Evolutionary conservation across 1,140 invertebrate genomes (phyloP).

Genomic region (Lucilia sericata): DNA sequence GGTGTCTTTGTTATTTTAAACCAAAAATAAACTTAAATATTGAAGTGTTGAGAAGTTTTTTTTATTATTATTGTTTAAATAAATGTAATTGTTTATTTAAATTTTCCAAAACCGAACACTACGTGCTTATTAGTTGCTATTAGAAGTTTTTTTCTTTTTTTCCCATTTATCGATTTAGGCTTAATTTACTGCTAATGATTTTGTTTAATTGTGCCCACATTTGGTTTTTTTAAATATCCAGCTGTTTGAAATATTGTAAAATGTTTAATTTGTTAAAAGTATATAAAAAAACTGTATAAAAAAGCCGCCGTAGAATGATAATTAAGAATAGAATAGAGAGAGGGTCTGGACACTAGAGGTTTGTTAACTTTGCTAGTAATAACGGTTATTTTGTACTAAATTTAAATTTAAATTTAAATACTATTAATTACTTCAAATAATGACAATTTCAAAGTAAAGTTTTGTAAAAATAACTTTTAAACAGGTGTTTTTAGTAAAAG

Average conservation of each 20-base stretch:
- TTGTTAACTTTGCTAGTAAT: not conserved
- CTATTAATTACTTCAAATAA: not conserved
- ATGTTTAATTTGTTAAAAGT: not conserved
- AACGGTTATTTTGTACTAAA: not conserved
- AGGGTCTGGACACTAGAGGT: too few relatives aligned
- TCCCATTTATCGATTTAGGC: not conserved
- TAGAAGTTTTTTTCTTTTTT: not conserved
- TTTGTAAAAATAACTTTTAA: not conserved
- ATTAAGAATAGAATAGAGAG: too few relatives aligned
- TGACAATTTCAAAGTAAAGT: not conserved
- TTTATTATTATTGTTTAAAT: not conserved
- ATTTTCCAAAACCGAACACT: not conserved
- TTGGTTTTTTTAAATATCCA: not conserved
- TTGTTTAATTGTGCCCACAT: not conserved
- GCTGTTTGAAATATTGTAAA: not conserved
- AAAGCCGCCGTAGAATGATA: not conserved
- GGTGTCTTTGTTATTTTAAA: constrained; percentile 6
- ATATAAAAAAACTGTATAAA: not conserved
- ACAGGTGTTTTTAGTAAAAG: not conserved
- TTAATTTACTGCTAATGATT: constrained; percentile 3
- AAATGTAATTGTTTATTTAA: not conserved
- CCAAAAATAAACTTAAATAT: not conserved
- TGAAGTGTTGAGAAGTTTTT: not conserved
- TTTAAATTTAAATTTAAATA: not conserved
- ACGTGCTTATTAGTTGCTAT: not conserved